phyloP scores from a whole-genome alignment of 2,888 invertebrate species.

The Cheilosia vernalis region DNA sequence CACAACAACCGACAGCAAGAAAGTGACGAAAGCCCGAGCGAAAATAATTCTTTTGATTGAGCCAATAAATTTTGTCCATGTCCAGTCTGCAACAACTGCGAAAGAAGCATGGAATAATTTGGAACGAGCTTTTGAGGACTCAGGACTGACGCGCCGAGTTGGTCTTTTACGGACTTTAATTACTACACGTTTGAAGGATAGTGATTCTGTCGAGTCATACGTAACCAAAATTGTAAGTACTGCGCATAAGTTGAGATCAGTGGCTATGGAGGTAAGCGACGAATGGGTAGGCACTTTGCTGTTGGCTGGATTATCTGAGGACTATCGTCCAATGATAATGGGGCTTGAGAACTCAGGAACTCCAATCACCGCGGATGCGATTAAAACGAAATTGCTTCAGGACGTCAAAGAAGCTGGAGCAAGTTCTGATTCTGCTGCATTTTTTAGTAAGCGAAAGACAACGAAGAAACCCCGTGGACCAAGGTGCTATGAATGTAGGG shows the following conservation, averaged over 20 bases:
- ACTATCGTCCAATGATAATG: no score
- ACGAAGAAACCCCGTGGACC: constrained; percentile 4
- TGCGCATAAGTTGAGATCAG: constrained; percentile 76
- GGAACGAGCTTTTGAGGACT: constrained; percentile 76
- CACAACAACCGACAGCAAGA: background rate
- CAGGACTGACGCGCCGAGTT: constrained; percentile 77
- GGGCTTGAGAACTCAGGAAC: no score
- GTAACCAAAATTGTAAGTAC: constrained; percentile 76
- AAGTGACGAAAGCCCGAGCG: constrained; percentile 32
- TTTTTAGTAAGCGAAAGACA: constrained; percentile 5
- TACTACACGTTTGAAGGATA: constrained; percentile 76
- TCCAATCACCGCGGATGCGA: no score
- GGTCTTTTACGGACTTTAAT: constrained; percentile 73
- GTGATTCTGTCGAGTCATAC: constrained; percentile 77
- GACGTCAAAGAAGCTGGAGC: constrained; percentile 41
- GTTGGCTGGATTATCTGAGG: no score
- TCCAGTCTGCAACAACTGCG: constrained; percentile 74
- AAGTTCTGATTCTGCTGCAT: background rate
- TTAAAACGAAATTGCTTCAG: constrained; percentile 50
- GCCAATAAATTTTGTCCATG: constrained; percentile 76
- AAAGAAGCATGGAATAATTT: constrained; percentile 77
- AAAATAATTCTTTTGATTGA: constrained; percentile 41
- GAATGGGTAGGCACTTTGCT: no score
- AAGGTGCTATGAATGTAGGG: constrained; percentile 36
- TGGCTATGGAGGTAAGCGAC: constrained; percentile 67